Evolutionary conservation across 2,797 vertebrate genomes (phyloP).

Genomic region (Gobio occitaniae): DNA sequence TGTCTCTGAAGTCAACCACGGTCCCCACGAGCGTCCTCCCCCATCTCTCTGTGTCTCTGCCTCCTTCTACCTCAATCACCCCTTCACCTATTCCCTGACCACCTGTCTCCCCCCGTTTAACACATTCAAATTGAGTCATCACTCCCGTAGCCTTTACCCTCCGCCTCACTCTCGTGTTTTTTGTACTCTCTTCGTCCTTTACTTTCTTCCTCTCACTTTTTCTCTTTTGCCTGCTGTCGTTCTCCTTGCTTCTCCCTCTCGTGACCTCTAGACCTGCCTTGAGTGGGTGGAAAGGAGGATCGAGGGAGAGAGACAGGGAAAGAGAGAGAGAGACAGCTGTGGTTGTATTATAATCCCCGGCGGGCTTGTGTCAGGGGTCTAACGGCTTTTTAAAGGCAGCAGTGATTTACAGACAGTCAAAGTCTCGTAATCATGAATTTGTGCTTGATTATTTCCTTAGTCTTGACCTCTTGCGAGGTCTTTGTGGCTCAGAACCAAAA

Average conservation of each 20-base stretch:
- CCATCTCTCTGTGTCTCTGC: slow-evolving; percentile 5
- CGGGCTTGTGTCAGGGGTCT: slow-evolving; percentile 48
- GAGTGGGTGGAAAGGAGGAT: slow-evolving; percentile 42
- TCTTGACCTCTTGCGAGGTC: slow-evolving; percentile 33
- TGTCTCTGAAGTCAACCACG: slow-evolving; percentile 42
- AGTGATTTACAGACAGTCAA: slow-evolving; percentile 58
- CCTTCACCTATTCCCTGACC: slow-evolving; percentile 33
- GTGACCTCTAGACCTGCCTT: slow-evolving; percentile 53
- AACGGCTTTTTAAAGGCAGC: slow-evolving; percentile 50
- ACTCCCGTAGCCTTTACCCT: slow-evolving; percentile 27
- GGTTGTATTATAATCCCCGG: slow-evolving; percentile 54
- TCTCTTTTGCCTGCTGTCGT: slow-evolving; percentile 55
- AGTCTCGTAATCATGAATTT: slow-evolving; percentile 56
- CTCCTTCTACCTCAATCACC: slow-evolving; percentile 37
- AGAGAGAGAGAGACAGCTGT: slow-evolving; percentile 41
- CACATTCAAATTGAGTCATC: slow-evolving; percentile 51
- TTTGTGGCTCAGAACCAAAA: slow-evolving; percentile 4
- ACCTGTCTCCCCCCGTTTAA: slow-evolving; percentile 41
- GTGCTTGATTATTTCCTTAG: slow-evolving; percentile 56
- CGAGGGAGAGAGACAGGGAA: slow-evolving; percentile 18
- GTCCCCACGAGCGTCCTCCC: background rate
- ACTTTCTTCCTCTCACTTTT: slow-evolving; percentile 46
- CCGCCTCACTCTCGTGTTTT: slow-evolving; percentile 26
- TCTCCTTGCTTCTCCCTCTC: slow-evolving; percentile 55
- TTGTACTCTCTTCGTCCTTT: slow-evolving; percentile 26